phyloP scores from a whole-genome alignment of 2,797 vertebrate genomes.

The Trachops cirrhosus region DNA sequence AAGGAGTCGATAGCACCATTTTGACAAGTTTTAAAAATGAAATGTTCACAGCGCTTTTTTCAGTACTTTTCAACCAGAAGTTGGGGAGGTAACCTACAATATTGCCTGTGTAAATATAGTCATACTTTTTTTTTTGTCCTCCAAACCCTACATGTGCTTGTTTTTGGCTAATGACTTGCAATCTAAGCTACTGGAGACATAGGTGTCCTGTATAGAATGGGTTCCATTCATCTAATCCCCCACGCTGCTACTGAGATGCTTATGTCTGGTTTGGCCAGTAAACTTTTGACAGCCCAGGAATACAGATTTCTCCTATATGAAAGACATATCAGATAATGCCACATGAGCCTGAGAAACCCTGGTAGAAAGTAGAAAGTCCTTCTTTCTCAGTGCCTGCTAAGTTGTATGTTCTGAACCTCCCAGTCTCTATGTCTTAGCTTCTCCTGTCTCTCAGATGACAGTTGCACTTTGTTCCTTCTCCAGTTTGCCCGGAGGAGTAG shows the following conservation, averaged over 20 bases:
- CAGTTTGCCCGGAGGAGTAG: neutral
- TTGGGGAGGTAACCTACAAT: neutral
- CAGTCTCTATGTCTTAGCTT: neutral
- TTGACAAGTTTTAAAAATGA: slow-evolving; percentile 57
- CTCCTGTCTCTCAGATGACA: neutral
- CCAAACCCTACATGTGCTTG: neutral
- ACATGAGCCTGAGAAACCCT: neutral
- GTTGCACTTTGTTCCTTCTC: neutral
- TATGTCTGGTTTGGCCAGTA: neutral
- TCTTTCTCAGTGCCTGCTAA: neutral
- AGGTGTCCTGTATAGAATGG: neutral
- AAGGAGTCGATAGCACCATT: slow-evolving; percentile 72
- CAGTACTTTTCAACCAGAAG: slow-evolving; percentile 13
- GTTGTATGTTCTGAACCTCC: neutral
- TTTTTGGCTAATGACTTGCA: neutral
- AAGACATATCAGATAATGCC: neutral
- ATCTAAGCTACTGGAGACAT: neutral
- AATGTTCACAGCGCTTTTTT: slow-evolving; percentile 31
- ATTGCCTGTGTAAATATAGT: neutral
- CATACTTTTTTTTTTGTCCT: neutral
- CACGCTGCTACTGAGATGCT: neutral
- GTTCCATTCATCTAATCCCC: neutral
- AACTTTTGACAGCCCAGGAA: neutral
- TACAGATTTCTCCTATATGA: neutral
- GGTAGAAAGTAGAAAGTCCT: too few species aligned